Percentiles rank a stretch among this genome's conserved stretches.
These are phyloP conservation scores for Fregata magnificens DNA, from an alignment of 2,113 vertebrate genomes.

Conservation along the genomic window DNA sequence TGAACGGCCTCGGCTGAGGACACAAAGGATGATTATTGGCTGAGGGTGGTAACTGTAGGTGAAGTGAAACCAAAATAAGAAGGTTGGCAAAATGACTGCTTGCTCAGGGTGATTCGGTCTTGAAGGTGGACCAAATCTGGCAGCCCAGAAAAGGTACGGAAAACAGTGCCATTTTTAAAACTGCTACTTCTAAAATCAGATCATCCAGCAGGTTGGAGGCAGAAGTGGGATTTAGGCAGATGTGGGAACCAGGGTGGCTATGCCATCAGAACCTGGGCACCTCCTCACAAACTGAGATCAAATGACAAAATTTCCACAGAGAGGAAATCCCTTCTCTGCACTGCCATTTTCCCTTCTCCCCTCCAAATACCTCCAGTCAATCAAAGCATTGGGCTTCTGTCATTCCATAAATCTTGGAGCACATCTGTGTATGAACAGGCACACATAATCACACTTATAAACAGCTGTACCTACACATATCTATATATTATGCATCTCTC, in stretches of 20 bases:
- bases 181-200: background rate
- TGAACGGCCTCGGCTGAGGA: rapidly evolving
- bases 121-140: background rate
- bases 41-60: background rate
- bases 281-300: background rate
- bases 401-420: background rate
- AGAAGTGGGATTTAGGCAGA: background rate
- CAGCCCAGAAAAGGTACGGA: rapidly evolving
- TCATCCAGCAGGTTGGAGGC: background rate
- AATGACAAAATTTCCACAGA: background rate
- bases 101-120: background rate
- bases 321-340: background rate
- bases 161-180: background rate
- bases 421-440: background rate
- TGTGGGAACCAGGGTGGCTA: rapidly evolving
- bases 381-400: background rate
- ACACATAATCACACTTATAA: background rate
- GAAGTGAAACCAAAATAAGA: background rate
- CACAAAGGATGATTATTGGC: background rate
- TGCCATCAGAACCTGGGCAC: background rate
- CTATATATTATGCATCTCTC: background rate
- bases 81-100: background rate
- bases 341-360: background rate
- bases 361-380: background rate
- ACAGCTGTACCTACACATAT: background rate